Percentiles rank a stretch among this genome's conserved stretches.
Evolutionary conservation across 2,888 invertebrate genomes (phyloP).

Genomic region (Sinhomidia bicolor): DNA sequence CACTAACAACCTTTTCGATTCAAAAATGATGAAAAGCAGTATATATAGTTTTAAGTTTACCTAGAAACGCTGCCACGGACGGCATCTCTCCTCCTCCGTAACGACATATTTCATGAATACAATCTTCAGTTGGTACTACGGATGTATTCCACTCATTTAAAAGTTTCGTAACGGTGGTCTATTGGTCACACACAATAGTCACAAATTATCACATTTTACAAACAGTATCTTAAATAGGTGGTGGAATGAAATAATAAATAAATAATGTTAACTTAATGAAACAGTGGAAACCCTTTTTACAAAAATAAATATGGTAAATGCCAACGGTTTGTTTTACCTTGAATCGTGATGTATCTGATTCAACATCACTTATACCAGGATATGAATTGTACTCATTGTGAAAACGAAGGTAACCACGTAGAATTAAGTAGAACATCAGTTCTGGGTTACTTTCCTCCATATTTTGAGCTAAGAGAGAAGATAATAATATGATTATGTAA

Average conservation of each 20-base stretch:
- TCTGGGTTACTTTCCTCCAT: constrained; percentile 92
- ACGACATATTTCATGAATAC: constrained; percentile 96
- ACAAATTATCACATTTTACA: too few relatives aligned
- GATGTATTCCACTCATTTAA: constrained; percentile 93
- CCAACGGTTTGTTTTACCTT: constrained; percentile 87
- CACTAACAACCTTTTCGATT: not conserved
- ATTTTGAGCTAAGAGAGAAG: constrained; percentile 85
- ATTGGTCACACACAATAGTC: too few relatives aligned
- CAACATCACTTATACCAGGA: constrained; percentile 94
- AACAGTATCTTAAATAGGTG: too few relatives aligned
- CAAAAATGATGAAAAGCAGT: not conserved
- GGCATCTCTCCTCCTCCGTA: constrained; percentile 98
- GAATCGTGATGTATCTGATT: constrained; percentile 93
- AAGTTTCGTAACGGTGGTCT: constrained; percentile 86
- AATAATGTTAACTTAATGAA: too few relatives aligned
- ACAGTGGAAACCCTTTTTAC: too few relatives aligned
- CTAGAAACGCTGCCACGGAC: constrained; percentile 94
- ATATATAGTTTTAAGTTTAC: too few relatives aligned
- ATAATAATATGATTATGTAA: constrained; percentile 9
- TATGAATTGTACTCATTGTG: constrained; percentile 92
- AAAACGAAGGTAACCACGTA: constrained; percentile 96
- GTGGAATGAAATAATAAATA: too few relatives aligned
- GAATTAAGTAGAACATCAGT: constrained; percentile 93
- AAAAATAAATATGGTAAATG: too few relatives aligned
- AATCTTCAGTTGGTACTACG: constrained; percentile 90